Percentiles rank a stretch among this genome's conserved stretches.
phyloP scores from a whole-genome alignment of 2,797 vertebrate genomes.

The Molothrus ater region DNA sequence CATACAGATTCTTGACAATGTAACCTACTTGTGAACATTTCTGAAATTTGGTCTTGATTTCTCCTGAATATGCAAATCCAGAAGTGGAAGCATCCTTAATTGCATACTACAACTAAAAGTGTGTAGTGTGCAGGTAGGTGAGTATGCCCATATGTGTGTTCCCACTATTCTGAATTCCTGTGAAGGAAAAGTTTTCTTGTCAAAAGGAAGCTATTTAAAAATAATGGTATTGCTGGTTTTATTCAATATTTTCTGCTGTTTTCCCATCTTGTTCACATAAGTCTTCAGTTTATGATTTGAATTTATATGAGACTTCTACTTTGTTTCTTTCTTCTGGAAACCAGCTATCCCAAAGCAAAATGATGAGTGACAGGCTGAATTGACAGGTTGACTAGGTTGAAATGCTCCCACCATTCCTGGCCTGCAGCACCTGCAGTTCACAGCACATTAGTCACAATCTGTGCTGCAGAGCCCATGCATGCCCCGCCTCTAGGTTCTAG shows the following conservation, averaged over 20 bases:
- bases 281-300: background rate
- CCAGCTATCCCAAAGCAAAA: background rate
- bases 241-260: background rate
- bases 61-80: background rate
- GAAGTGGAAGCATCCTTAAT: background rate
- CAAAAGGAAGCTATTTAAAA: background rate
- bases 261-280: background rate
- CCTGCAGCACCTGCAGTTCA: background rate
- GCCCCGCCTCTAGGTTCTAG: background rate
- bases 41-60: background rate
- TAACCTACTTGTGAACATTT: background rate
- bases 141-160: rapidly evolving
- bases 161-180: background rate
- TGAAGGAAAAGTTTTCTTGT: background rate
- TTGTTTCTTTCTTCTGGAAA: background rate
- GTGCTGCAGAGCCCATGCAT: background rate
- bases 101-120: background rate
- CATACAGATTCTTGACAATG: background rate
- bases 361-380: background rate
- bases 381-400: background rate
- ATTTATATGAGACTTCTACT: background rate
- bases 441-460: background rate
- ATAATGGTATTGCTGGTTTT: background rate
- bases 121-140: background rate
- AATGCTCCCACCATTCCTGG: background rate